Conservation (phyloP, 2,888 invertebrate genomes). For the Oxycera nigricornis region DNA sequence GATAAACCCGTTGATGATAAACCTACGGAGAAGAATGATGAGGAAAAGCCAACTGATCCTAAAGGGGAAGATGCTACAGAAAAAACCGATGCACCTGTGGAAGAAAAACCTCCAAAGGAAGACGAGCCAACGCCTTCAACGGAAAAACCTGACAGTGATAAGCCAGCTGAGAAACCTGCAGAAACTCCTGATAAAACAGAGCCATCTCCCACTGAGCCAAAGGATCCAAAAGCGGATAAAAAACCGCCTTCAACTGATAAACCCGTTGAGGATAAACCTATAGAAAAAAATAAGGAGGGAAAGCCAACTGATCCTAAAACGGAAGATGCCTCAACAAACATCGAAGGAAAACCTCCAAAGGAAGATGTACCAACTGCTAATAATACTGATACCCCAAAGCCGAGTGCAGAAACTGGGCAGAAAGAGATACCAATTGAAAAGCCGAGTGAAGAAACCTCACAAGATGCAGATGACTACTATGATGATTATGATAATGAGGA, state of each 20-base stretch:
- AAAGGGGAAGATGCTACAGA: too few relatives aligned
- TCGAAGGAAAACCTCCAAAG: background rate
- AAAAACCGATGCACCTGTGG: too few relatives aligned
- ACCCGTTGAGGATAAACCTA: background rate
- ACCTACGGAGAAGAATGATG: too few relatives aligned
- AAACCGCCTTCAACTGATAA: background rate
- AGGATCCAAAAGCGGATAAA: background rate
- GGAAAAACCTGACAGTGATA: background rate
- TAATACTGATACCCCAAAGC: background rate
- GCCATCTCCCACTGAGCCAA: background rate
- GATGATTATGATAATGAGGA: background rate
- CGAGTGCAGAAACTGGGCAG: background rate
- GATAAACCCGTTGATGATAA: background rate
- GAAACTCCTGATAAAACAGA: background rate
- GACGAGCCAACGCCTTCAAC: background rate
- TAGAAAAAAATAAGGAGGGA: background rate
- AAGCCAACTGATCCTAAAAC: background rate
- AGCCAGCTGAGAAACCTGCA: background rate
- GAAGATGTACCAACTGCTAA: background rate
- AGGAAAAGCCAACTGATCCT: too few relatives aligned
- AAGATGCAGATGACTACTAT: background rate
- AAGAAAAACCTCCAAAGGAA: too few relatives aligned
- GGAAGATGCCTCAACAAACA: background rate
- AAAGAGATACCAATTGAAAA: background rate
- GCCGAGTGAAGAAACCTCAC: background rate